phyloP scores from a whole-genome alignment of 2,113 vertebrate species.

The Phaethornis superciliosus region DNA sequence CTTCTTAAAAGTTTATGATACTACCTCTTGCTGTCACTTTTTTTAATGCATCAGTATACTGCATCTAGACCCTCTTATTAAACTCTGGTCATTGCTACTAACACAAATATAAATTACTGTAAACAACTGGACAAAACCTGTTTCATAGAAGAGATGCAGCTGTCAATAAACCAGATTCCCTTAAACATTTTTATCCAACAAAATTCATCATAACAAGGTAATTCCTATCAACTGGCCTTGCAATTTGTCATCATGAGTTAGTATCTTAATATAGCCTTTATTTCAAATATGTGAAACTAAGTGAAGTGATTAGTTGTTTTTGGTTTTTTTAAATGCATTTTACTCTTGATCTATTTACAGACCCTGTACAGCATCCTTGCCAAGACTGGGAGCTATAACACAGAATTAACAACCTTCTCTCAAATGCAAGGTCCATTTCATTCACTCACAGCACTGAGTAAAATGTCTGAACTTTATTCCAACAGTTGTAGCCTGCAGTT shows the following conservation, averaged over 20 bases:
- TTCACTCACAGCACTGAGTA: not conserved
- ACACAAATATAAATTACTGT: not conserved
- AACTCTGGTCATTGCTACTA: rapidly evolving
- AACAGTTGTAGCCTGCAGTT: not conserved
- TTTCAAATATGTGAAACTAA: not conserved
- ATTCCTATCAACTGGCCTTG: not conserved
- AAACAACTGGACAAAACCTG: not conserved
- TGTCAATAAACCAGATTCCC: not conserved
- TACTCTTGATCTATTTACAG: not conserved
- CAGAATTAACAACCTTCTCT: not conserved
- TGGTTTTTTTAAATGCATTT: no score
- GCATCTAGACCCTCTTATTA: not conserved
- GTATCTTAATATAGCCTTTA: no score
- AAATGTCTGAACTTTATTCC: not conserved
- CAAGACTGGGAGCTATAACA: not conserved
- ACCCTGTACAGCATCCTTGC: not conserved
- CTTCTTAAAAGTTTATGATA: no score
- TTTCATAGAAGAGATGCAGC: not conserved
- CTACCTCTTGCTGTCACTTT: not conserved
- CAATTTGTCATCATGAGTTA: not conserved
- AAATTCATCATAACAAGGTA: not conserved
- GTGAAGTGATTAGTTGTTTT: no score
- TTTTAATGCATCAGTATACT: not conserved
- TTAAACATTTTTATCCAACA: not conserved
- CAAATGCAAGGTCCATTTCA: not conserved